Evolutionary conservation across 1,140 invertebrate species (phyloP).

Genomic region (Heliconius melpomene): DNA sequence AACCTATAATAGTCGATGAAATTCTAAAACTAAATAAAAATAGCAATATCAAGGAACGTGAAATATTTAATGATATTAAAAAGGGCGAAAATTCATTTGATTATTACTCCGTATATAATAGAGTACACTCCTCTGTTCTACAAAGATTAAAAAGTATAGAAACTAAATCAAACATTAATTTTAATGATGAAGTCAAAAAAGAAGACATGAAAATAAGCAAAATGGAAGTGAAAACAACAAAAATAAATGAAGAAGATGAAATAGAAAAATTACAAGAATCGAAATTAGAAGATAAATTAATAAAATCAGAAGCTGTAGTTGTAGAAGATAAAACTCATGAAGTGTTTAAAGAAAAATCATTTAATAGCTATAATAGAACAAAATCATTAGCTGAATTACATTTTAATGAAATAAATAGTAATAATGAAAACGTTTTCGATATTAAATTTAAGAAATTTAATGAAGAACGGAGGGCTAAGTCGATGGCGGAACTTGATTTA

Average conservation of each 20-base stretch:
- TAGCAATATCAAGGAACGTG: neutral
- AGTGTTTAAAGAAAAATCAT: neutral
- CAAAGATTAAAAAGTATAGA: slow-evolving; percentile 15
- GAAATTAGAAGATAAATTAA: neutral
- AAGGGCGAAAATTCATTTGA: neutral
- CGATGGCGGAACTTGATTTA: slow-evolving; percentile 57
- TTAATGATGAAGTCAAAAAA: neutral
- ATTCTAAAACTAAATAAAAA: slow-evolving; percentile 36
- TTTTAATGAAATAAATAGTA: neutral
- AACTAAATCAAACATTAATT: slow-evolving; percentile 20
- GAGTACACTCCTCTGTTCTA: slow-evolving; percentile 17
- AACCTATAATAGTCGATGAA: slow-evolving; percentile 45
- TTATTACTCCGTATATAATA: slow-evolving; percentile 15
- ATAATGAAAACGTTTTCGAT: neutral
- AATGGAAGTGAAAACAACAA: neutral
- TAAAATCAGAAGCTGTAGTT: neutral
- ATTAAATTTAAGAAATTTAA: slow-evolving; percentile 18
- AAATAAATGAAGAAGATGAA: neutral
- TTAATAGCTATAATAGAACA: neutral
- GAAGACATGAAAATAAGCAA: neutral
- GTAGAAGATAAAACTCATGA: neutral
- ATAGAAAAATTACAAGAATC: neutral
- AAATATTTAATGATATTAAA: neutral
- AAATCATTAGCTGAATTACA: slow-evolving; percentile 3
- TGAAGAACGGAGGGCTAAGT: slow-evolving; percentile 48